phyloP scores from a whole-genome alignment of 2,113 vertebrate species.

The Corynorhinus townsendii region DNA sequence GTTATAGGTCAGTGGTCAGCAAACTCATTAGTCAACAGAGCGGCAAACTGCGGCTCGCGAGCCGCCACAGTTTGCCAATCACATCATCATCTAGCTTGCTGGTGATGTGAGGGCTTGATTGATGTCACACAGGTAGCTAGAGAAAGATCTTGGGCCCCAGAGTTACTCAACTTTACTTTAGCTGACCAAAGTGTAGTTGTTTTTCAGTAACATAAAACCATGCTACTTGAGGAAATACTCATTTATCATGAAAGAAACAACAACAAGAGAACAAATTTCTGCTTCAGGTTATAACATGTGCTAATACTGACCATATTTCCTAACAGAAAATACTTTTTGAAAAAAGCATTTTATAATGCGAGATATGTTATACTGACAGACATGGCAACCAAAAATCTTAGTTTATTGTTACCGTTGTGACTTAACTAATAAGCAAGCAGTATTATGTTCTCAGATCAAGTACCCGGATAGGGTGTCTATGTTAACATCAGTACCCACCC shows the following conservation, averaged over 20 bases:
- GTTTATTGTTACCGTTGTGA: not conserved
- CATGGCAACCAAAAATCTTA: not conserved
- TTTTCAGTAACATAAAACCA: not conserved
- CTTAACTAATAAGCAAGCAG: not conserved
- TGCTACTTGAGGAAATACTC: too few relatives aligned
- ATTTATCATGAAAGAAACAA: not conserved
- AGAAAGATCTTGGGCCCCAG: not conserved
- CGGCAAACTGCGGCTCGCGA: too few relatives aligned
- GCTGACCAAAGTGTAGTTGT: not conserved
- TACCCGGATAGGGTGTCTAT: not conserved
- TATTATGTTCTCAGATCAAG: not conserved
- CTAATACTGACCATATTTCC: not conserved
- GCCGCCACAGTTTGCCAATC: too few relatives aligned
- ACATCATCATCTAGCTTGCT: not conserved
- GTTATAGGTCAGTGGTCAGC: not conserved
- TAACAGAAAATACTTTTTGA: not conserved
- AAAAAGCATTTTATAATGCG: not conserved
- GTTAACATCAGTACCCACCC: not conserved
- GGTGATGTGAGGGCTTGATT: not conserved
- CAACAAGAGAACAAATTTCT: not conserved
- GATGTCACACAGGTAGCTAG: not conserved
- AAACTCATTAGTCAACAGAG: too few relatives aligned
- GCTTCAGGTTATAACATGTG: not conserved
- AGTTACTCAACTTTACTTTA: not conserved
- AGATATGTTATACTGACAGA: not conserved